phyloP scores from a whole-genome alignment of 2,888 invertebrate species.

The Ophion ellenae region DNA sequence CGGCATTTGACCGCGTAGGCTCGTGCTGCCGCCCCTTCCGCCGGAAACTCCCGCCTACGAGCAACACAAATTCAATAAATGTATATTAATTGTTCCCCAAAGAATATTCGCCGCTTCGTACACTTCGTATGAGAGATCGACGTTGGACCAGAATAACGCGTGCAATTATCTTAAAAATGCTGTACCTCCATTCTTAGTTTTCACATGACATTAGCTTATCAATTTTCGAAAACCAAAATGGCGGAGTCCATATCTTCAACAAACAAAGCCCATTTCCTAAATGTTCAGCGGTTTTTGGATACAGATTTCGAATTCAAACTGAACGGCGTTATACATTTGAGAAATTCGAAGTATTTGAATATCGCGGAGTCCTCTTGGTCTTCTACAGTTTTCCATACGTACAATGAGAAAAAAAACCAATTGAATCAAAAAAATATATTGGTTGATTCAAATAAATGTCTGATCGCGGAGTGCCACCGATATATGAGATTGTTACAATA shows the following conservation, averaged over 20 bases:
- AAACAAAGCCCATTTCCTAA: background rate
- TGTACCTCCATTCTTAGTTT: background rate
- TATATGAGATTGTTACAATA: too few relatives aligned
- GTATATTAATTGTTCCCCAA: background rate
- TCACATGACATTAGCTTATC: background rate
- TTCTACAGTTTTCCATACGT: background rate
- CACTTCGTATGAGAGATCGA: background rate
- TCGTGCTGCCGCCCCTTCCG: slow-evolving; percentile 65
- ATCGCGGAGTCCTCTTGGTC: background rate
- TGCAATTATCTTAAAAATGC: background rate
- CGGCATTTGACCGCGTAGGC: slow-evolving; percentile 78
- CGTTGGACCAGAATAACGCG: background rate
- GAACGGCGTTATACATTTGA: background rate
- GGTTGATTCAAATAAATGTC: too few relatives aligned
- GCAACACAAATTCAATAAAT: slow-evolving; percentile 19
- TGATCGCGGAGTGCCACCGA: too few relatives aligned
- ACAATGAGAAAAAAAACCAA: too few relatives aligned
- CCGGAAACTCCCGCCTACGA: slow-evolving; percentile 69
- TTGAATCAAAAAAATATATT: too few relatives aligned
- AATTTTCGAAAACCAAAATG: background rate
- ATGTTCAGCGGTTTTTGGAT: background rate
- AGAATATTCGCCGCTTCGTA: background rate
- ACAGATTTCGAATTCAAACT: background rate
- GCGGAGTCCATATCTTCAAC: background rate
- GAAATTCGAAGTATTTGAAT: background rate